Evolutionary conservation across 1,140 invertebrate genomes (phyloP).

Genomic region (Amyelois transitella): DNA sequence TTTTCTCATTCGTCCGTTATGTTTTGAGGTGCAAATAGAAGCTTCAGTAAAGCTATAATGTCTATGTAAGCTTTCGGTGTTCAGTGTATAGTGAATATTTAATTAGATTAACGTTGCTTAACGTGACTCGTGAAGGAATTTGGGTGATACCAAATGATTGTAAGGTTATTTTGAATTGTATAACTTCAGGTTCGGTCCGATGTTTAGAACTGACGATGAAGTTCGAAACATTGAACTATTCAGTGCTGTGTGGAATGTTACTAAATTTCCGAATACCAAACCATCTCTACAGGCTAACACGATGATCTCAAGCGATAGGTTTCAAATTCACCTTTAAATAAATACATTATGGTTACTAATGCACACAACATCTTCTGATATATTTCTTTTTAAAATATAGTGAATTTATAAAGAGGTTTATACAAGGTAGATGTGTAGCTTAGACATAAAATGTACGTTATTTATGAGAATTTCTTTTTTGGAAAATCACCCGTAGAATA

Average conservation of each 20-base stretch:
- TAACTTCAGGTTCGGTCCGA: not conserved
- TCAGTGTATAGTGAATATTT: conserved; percentile 48
- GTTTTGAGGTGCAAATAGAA: conserved; percentile 29
- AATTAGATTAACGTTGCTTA: conserved; percentile 46
- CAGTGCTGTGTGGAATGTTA: not conserved
- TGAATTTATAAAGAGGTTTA: conserved; percentile 69
- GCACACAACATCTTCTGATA: not conserved
- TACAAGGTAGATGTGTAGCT: conserved; percentile 69
- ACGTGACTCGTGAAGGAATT: conserved; percentile 57
- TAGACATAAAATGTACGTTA: conserved; percentile 56
- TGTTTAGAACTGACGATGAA: conserved; percentile 4
- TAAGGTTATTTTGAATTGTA: conserved; percentile 3
- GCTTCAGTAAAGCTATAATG: conserved; percentile 37
- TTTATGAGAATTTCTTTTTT: conserved; percentile 38
- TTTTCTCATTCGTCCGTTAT: conserved; percentile 47
- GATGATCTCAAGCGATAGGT: not conserved
- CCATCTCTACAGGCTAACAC: not conserved
- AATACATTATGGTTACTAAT: not conserved
- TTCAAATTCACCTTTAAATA: not conserved
- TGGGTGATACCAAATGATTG: conserved; percentile 70
- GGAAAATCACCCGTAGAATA: conserved; percentile 43
- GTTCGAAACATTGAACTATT: conserved; percentile 3
- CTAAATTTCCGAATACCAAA: not conserved
- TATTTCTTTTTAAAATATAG: conserved; percentile 28
- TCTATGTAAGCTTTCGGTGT: conserved; percentile 64